phyloP scores from a whole-genome alignment of 2,113 vertebrate species.

The Sardina pilchardus region DNA sequence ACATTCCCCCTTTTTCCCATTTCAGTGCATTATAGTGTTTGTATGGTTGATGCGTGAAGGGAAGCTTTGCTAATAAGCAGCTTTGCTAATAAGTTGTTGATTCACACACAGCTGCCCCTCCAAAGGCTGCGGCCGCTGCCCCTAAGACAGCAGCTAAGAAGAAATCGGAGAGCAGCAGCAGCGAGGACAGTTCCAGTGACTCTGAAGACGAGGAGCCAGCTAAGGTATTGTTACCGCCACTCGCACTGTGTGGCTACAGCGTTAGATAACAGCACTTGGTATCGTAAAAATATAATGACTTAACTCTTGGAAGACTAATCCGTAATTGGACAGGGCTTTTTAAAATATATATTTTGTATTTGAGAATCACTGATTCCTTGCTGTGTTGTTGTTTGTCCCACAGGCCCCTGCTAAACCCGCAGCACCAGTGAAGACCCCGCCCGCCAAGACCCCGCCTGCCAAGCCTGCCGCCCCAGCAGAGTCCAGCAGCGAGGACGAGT shows the following conservation, averaged over 20 bases:
- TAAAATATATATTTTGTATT: not conserved
- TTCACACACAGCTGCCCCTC: slow-evolving; percentile 48
- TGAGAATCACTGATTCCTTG: not conserved
- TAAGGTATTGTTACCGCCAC: slow-evolving; percentile 58
- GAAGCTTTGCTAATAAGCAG: not conserved
- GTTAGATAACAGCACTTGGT: not conserved
- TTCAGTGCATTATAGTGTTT: not conserved
- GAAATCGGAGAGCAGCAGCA: slow-evolving; percentile 68
- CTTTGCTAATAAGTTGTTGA: not conserved
- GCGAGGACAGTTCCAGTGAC: slow-evolving; percentile 72
- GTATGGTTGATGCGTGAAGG: not conserved
- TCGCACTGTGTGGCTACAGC: not conserved
- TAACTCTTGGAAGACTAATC: not conserved
- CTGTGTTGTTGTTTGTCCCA: not conserved
- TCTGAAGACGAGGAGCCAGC: slow-evolving; percentile 70
- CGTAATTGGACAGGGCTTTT: not conserved
- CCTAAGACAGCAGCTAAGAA: slow-evolving; percentile 57
- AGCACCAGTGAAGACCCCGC: slow-evolving; percentile 39
- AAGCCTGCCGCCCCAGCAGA: slow-evolving; percentile 54
- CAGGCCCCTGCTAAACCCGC: slow-evolving; percentile 49
- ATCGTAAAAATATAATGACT: not conserved
- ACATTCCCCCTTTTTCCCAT: not conserved
- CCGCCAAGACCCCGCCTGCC: slow-evolving; percentile 50
- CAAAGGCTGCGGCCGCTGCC: slow-evolving; percentile 50
- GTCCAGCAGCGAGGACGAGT: slow-evolving; percentile 72